These are phyloP conservation scores for Galeruca laticollis DNA, from an alignment of 2,888 invertebrate genomes.

Conservation along the genomic window DNA sequence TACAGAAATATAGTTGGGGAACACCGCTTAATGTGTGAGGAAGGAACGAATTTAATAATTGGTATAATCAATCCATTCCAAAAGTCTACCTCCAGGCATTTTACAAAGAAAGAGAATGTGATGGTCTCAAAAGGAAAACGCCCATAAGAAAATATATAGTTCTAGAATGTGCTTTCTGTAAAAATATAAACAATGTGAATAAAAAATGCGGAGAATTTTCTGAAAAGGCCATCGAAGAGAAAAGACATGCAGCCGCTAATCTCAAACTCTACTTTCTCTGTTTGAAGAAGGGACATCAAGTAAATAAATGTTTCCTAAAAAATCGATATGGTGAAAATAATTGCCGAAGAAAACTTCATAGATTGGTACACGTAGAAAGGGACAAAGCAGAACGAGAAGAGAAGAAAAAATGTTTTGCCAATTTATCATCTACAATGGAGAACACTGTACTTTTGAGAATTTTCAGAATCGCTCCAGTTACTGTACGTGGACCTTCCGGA, in stretches of 20 bases:
- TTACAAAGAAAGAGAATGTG: conserved; percentile 11
- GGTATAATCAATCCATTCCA: conserved; percentile 24
- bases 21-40: no score
- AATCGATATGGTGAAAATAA: background rate
- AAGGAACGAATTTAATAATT: background rate
- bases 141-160: no score
- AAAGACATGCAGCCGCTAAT: background rate
- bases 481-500: conserved; percentile 15
- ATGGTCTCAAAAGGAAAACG: conserved; percentile 10
- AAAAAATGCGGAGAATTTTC: no score
- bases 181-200: background rate
- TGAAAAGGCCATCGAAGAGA: conserved; percentile 16
- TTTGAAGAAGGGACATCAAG: background rate
- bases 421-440: no score
- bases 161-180: conserved; percentile 3
- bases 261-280: conserved; percentile 1
- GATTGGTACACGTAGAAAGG: background rate
- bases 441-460: no score
- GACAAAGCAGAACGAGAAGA: background rate
- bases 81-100: background rate
- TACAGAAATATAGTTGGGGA: conserved; percentile 15
- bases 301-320: no score
- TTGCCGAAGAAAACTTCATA: no score
- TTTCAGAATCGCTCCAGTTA: conserved; percentile 11
- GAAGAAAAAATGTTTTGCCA: conserved; percentile 2